phyloP scores from a whole-genome alignment of 2,888 invertebrate genomes.

The Geotrupes spiniger region DNA sequence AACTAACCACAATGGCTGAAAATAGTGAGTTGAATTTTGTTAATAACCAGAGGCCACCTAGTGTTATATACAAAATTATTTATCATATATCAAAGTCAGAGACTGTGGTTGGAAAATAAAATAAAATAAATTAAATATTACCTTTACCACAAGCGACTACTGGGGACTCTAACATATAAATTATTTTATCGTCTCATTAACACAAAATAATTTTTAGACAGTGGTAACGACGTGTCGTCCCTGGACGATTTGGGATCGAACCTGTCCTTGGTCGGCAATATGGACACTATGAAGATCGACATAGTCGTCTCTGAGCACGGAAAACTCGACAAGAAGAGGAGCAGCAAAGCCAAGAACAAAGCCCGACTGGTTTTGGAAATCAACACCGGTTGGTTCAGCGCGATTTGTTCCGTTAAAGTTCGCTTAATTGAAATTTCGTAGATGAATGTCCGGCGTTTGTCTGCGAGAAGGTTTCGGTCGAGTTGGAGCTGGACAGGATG shows the following conservation, averaged over 20 bases:
- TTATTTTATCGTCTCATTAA: not conserved
- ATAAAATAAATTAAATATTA: too few species aligned
- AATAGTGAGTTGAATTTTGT: constrained; percentile 42
- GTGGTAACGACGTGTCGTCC: constrained; percentile 60
- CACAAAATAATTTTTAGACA: constrained; percentile 49
- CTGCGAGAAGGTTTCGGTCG: constrained; percentile 87
- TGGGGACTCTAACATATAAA: too few species aligned
- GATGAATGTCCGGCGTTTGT: constrained; percentile 85
- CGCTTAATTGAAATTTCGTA: constrained; percentile 5
- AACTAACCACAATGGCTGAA: constrained; percentile 48
- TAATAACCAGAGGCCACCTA: too few species aligned
- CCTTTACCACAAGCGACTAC: too few species aligned
- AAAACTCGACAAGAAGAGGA: constrained; percentile 60
- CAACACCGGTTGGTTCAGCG: constrained; percentile 31
- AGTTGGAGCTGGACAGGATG: constrained; percentile 85
- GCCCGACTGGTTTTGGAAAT: constrained; percentile 40
- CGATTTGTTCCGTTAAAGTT: constrained; percentile 4
- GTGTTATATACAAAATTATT: too few species aligned
- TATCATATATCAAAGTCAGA: too few species aligned
- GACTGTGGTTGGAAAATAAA: too few species aligned
- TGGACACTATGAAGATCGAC: constrained; percentile 87
- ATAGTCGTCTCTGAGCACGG: constrained; percentile 90
- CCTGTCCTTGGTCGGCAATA: constrained; percentile 76
- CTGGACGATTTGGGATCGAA: constrained; percentile 88
- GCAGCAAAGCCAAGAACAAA: constrained; percentile 49